Evolutionary conservation across 2,113 vertebrate genomes (phyloP).

Genomic region (Fulica atra): DNA sequence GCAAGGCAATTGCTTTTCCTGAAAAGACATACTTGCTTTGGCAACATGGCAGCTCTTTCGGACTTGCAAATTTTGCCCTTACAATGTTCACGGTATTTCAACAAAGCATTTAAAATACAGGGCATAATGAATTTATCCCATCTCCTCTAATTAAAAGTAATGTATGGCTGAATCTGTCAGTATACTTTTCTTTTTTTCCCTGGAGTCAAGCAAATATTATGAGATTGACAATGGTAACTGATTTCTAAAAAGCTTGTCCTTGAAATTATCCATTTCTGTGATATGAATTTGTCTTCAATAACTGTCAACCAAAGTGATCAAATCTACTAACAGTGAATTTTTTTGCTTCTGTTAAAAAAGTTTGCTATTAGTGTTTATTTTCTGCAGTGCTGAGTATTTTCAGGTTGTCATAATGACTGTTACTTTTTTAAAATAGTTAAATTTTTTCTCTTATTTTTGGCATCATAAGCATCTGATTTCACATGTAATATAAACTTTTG

Average conservation of each 20-base stretch:
- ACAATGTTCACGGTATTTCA: neutral
- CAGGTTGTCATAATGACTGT: slow-evolving; percentile 40
- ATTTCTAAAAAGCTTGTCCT: neutral
- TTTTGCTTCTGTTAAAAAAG: neutral
- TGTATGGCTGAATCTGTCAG: neutral
- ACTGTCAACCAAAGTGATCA: neutral
- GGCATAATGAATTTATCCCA: neutral
- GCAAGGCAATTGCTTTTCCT: neutral
- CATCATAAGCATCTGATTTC: slow-evolving; percentile 40
- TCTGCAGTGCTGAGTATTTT: neutral
- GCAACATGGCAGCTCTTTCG: neutral
- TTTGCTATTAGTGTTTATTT: slow-evolving; percentile 49
- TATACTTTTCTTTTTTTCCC: neutral
- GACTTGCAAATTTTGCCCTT: neutral
- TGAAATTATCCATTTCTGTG: neutral
- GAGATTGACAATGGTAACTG: neutral
- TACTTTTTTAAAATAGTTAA: slow-evolving; percentile 49
- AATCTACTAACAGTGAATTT: neutral
- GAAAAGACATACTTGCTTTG: neutral
- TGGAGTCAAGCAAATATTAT: neutral
- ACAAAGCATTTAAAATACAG: neutral
- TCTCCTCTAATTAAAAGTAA: neutral
- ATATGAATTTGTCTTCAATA: neutral
- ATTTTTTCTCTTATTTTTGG: slow-evolving; percentile 10
- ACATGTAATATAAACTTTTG: neutral